phyloP scores from a whole-genome alignment of 1,140 invertebrate species.

The Pseudoatta argentina region DNA sequence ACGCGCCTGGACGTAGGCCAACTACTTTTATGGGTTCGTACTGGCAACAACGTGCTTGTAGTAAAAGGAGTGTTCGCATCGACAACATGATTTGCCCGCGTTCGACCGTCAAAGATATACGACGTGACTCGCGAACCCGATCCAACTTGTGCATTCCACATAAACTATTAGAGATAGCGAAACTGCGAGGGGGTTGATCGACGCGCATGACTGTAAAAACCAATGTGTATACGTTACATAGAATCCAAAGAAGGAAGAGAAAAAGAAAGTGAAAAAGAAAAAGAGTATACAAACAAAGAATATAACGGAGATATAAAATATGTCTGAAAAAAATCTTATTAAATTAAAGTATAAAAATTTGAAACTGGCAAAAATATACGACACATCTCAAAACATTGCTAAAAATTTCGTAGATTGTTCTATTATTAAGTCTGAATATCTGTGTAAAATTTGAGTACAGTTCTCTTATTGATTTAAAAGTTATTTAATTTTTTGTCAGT shows the following conservation, averaged over 20 bases:
- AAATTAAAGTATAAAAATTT: background rate
- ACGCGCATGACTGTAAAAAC: conserved; percentile 20
- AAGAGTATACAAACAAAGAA: background rate
- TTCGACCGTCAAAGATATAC: conserved; percentile 62
- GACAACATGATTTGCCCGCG: conserved; percentile 72
- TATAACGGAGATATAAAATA: background rate
- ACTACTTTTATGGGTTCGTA: conserved; percentile 70
- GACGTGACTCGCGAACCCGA: conserved; percentile 45
- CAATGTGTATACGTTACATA: background rate
- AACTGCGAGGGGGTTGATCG: conserved; percentile 40
- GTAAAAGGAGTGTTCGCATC: conserved; percentile 56
- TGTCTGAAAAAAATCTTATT: background rate
- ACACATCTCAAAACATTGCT: no score
- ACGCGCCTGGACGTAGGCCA: conserved; percentile 75
- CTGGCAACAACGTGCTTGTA: conserved; percentile 53
- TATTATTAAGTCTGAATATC: no score
- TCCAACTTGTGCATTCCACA: conserved; percentile 38
- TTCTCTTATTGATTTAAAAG: no score
- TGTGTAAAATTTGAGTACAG: no score
- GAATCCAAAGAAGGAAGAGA: no score
- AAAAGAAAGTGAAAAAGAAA: background rate
- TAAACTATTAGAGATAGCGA: conserved; percentile 49
- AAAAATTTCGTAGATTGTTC: no score
- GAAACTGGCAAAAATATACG: no score
- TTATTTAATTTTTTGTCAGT: no score